Conservation (phyloP, 2,797 vertebrate genomes). For the Pitangus sulphuratus region DNA sequence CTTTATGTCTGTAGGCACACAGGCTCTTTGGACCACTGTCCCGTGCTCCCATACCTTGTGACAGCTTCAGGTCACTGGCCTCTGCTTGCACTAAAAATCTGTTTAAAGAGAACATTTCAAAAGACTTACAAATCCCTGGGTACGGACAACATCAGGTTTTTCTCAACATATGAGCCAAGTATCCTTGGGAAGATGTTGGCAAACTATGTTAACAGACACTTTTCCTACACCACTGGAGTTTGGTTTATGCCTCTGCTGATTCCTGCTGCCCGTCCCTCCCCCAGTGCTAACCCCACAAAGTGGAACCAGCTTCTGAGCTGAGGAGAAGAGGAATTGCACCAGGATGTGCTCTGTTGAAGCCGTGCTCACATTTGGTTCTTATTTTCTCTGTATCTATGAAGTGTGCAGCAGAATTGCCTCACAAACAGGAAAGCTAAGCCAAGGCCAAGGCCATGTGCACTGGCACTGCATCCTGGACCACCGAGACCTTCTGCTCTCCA, state of each 20-base stretch:
- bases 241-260: not conserved
- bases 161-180: not conserved
- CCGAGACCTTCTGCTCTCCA: not conserved
- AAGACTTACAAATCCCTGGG: too few species aligned
- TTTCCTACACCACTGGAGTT: not conserved
- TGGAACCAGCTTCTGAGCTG: not conserved
- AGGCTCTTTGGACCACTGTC: not conserved
- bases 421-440: not conserved
- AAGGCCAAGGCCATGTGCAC: not conserved
- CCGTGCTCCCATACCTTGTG: accelerated
- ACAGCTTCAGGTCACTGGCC: not conserved
- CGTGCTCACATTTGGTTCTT: not conserved
- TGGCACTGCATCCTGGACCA: not conserved
- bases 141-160: not conserved
- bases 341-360: not conserved
- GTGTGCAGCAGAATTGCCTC: not conserved
- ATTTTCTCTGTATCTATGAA: not conserved
- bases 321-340: not conserved
- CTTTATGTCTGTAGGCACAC: not conserved
- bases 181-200: not conserved
- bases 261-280: not conserved
- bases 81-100: not conserved
- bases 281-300: not conserved
- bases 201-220: not conserved
- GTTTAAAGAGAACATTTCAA: not conserved